Percentiles rank a stretch among this genome's conserved stretches.
Conservation (phyloP, 2,797 vertebrate species). For the Sparus aurata region DNA sequence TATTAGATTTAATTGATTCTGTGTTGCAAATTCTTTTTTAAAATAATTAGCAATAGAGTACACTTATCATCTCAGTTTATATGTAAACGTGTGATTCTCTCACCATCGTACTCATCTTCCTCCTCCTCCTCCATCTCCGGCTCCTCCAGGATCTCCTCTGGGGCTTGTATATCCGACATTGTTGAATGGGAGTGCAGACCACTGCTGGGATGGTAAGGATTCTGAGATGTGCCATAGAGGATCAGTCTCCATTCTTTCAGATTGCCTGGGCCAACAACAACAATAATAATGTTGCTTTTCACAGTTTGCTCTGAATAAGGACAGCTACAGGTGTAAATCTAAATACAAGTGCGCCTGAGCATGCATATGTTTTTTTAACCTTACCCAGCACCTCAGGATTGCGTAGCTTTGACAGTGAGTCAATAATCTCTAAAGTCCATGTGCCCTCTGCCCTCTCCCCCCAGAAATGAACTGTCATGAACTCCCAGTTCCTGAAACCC, state of each 20-base stretch:
- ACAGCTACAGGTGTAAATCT: too few relatives aligned
- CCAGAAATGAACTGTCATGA: slow-evolving; percentile 97
- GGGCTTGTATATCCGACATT: slow-evolving; percentile 73
- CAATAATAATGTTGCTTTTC: neutral
- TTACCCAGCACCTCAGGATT: slow-evolving; percentile 90
- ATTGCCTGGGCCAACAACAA: slow-evolving; percentile 84
- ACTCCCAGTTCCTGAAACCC: slow-evolving; percentile 96
- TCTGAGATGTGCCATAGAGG: slow-evolving; percentile 89
- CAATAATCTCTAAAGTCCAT: slow-evolving; percentile 93
- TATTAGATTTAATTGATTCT: neutral
- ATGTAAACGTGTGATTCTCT: slow-evolving; percentile 11
- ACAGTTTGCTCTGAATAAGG: too few relatives aligned
- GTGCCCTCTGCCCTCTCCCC: slow-evolving; percentile 90
- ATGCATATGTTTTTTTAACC: slow-evolving; percentile 41
- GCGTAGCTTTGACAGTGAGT: slow-evolving; percentile 89
- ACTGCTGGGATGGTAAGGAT: slow-evolving; percentile 81
- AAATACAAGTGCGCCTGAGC: slow-evolving; percentile 41
- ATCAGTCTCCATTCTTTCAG: slow-evolving; percentile 93
- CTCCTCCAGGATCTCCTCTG: slow-evolving; percentile 65
- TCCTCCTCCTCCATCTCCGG: slow-evolving; percentile 86
- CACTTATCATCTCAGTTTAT: neutral
- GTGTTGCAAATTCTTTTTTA: neutral
- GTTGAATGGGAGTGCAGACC: slow-evolving; percentile 78
- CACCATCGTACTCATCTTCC: slow-evolving; percentile 89
- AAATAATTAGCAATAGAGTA: too few relatives aligned